Conservation (phyloP, 30 jellyfish, hydroid and myxozoan genomes). For the Pelagia noctiluca region DNA sequence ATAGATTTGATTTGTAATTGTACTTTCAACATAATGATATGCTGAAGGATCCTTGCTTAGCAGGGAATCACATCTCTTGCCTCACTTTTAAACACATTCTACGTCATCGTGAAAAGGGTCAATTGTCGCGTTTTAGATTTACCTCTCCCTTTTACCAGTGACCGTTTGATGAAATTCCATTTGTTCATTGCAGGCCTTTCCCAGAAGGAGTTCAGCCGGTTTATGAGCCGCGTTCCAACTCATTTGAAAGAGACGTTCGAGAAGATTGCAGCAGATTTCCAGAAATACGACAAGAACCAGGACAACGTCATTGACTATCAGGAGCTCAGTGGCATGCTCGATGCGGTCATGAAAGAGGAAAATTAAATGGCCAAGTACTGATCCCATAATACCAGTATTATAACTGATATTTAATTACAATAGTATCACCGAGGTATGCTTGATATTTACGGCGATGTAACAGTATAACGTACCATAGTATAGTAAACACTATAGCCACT, state of each 20-base stretch:
- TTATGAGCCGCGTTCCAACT: slow-evolving; percentile 86
- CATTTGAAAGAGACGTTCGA: slow-evolving; percentile 88
- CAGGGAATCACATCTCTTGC: no score
- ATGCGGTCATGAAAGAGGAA: slow-evolving; percentile 82
- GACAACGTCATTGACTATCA: slow-evolving; percentile 88
- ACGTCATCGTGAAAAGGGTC: not conserved
- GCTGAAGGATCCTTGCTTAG: not conserved
- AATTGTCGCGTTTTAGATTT: not conserved
- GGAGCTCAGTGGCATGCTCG: slow-evolving; percentile 80
- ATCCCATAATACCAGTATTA: no score
- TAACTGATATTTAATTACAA: no score
- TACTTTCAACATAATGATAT: not conserved
- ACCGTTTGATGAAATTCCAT: not conserved
- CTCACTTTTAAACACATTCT: no score
- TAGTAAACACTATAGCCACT: no score
- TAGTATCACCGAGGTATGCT: no score
- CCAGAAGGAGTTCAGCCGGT: slow-evolving; percentile 71
- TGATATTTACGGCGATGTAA: no score
- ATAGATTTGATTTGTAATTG: no score
- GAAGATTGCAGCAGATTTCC: slow-evolving; percentile 75
- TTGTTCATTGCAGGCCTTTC: slow-evolving; percentile 69
- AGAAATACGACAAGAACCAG: slow-evolving; percentile 73
- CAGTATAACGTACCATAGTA: no score
- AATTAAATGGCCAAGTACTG: no score
- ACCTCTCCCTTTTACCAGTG: not conserved